phyloP scores from a whole-genome alignment of 2,888 invertebrate species.

The Rhogogaster chlorosoma region DNA sequence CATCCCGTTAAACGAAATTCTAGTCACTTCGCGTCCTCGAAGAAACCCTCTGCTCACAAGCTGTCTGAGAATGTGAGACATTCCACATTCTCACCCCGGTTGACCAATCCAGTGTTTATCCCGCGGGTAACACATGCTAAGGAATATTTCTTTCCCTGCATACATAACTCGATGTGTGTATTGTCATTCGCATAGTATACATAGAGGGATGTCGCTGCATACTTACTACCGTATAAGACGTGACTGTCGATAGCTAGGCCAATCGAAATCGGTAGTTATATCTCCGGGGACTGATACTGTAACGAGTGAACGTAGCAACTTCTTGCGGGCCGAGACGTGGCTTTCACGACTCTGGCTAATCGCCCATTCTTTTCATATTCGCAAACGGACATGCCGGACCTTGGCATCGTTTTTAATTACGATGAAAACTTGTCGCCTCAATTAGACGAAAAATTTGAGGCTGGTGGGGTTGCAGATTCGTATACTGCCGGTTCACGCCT shows the following conservation, averaged over 20 bases:
- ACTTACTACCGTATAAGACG: conserved; percentile 60
- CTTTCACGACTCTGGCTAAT: conserved; percentile 63
- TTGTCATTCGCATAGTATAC: conserved; percentile 23
- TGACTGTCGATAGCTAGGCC: conserved; percentile 72
- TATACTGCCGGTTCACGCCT: not conserved
- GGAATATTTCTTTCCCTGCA: not conserved
- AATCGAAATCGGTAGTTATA: conserved; percentile 60
- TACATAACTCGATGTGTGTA: not conserved
- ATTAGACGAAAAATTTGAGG: not conserved
- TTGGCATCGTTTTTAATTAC: conserved; percentile 11
- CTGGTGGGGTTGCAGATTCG: not conserved
- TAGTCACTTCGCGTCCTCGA: not conserved
- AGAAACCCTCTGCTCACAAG: not conserved
- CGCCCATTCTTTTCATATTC: conserved; percentile 39
- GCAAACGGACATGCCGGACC: conserved; percentile 20
- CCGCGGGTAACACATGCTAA: not conserved
- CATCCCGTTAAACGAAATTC: not conserved
- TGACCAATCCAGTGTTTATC: conserved; percentile 1
- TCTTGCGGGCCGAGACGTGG: conserved; percentile 67
- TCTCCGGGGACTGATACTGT: conserved; percentile 59
- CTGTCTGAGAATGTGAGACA: conserved; percentile 25
- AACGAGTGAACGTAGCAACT: conserved; percentile 72
- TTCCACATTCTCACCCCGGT: not conserved
- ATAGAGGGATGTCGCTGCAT: conserved; percentile 40
- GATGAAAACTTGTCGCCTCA: not conserved